Base-by-base conservation (phyloP, 2,797 vertebrate species). In the Anguilla marmorata region DNA sequence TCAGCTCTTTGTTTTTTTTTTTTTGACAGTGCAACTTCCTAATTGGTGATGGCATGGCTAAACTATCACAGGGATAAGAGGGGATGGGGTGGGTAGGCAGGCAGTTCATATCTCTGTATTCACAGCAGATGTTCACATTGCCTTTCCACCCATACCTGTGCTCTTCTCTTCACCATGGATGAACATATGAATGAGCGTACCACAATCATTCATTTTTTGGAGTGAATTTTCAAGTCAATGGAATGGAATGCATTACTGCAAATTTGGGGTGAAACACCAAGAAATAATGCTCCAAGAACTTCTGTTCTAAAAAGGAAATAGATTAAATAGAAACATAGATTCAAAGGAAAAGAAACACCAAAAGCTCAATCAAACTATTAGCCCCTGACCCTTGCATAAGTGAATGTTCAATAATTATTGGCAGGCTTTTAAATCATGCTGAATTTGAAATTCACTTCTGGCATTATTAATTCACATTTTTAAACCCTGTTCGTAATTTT, bases 401-500 rank as follows among this genome's bases (percentile, higher is more conserved):
- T 5, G 24, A 56, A 63, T 74, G 27, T 74, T 74, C 69, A 74
- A 74, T 74, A 74, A 74, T 33, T 74, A 74, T 74, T 30, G 69
- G 69, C 69, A 74, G 14, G 30, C 69, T 33, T 74, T 74, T 33
- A 74, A 74, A 30, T 74, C n/a, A 30, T 33, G 9, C 30, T 30
- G n/a, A 74, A 33, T 30, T 74, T 74, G 3, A 33, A 74, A 74
- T 16, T 8, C 27, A 33, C 11, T 33, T 74, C 3, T 12, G 14
- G n/a, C 12, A 33, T 33, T 33, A 33, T 74, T 33, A 74, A 74
- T 74, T 74, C n/a, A 33, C 69, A 74, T 12, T 12, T 11, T 74
- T 30, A 11, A 33, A 74, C 30, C 69, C 69, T 9, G 11, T 30
- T 66, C n/a, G 69, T 30, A 30, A 33, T 74, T 14, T 33, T 74